Evolutionary conservation across 2,888 invertebrate species (phyloP).

Genomic region (Odiellus spinosus): DNA sequence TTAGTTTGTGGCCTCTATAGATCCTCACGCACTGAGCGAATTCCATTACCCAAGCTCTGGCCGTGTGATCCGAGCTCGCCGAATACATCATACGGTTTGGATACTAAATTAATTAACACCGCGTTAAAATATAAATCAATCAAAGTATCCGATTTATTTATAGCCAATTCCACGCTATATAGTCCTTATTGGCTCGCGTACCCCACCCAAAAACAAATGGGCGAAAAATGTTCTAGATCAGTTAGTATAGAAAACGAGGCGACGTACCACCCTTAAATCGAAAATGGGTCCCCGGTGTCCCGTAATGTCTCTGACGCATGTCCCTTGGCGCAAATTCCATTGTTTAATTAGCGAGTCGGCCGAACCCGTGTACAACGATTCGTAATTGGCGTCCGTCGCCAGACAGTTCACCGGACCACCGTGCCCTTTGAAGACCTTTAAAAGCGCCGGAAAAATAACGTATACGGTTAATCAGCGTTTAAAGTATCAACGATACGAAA

Average conservation of each 20-base stretch:
- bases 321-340: conserved; percentile 33
- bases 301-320: conserved; percentile 29
- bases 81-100: conserved; percentile 36
- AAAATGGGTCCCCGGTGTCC: conserved; percentile 34
- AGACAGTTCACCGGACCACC: conserved; percentile 34
- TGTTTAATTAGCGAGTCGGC: conserved; percentile 33
- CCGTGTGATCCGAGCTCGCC: conserved; percentile 35
- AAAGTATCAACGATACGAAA: no score
- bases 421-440: conserved; percentile 29
- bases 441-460: no score
- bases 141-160: no score
- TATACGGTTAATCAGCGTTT: no score
- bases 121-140: no score
- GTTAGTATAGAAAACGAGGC: no score
- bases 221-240: no score
- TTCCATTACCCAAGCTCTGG: conserved; percentile 36
- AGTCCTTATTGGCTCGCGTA: no score
- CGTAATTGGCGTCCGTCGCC: conserved; percentile 31
- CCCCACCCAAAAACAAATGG: no score
- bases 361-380: conserved; percentile 33
- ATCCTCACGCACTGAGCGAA: conserved; percentile 36
- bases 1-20: conserved; percentile 34
- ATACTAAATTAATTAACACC: conserved; percentile 29
- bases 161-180: no score
- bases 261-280: no score